Percentiles rank a stretch among this genome's conserved stretches.
Conservation (phyloP, 2,888 invertebrate genomes). For the Chrysopilus asiliformis region DNA sequence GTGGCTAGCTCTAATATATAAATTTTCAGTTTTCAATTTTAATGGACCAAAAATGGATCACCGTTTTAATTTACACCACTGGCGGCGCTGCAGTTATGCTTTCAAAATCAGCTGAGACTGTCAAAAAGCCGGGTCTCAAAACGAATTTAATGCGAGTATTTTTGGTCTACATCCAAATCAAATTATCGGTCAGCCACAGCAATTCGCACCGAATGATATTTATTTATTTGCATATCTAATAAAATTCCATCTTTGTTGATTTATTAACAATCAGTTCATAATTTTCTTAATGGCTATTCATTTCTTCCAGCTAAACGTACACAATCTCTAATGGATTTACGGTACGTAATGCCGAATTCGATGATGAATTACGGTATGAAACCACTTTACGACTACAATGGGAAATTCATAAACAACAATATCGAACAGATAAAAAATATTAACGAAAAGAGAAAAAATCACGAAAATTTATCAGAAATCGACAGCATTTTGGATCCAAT, state of each 20-base stretch:
- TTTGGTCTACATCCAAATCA: constrained; percentile 31
- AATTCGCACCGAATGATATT: constrained; percentile 5
- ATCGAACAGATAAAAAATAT: constrained; percentile 12
- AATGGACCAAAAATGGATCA: too few relatives aligned
- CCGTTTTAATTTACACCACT: too few relatives aligned
- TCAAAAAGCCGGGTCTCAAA: constrained; percentile 35
- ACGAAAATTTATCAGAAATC: constrained; percentile 21
- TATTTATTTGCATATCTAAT: too few relatives aligned
- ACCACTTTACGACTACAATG: too few relatives aligned
- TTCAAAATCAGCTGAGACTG: too few relatives aligned
- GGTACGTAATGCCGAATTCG: constrained; percentile 32
- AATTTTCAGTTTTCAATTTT: too few relatives aligned
- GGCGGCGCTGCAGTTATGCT: too few relatives aligned
- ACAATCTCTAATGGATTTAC: constrained; percentile 33
- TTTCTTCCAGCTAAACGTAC: constrained; percentile 26
- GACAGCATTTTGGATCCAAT: constrained; percentile 29
- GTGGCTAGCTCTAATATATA: too few relatives aligned
- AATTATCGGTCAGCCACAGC: constrained; percentile 10
- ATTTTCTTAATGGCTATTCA: too few relatives aligned
- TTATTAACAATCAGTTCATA: too few relatives aligned
- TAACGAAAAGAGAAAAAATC: constrained; percentile 10
- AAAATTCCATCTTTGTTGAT: too few relatives aligned
- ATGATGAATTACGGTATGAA: too few relatives aligned
- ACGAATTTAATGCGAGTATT: constrained; percentile 36
- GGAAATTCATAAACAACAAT: constrained; percentile 33